Percentiles rank a stretch among this genome's conserved stretches.
Evolutionary conservation across 2,888 invertebrate genomes (phyloP).

Genomic region (Podotricha telesiphe): DNA sequence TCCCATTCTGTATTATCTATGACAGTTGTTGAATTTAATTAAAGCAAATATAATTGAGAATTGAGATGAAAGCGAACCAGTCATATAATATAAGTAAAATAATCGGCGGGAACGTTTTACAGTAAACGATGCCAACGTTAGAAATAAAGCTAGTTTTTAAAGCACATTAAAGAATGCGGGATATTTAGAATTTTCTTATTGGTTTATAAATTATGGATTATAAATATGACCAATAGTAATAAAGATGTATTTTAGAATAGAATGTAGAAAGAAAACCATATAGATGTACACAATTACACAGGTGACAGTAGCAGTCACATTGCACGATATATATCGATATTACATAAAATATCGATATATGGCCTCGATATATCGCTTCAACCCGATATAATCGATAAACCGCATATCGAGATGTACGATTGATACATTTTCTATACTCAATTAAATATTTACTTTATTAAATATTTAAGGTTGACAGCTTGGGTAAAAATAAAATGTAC

Average conservation of each 20-base stretch:
- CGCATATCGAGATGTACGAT: too few relatives aligned
- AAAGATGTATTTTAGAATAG: not conserved
- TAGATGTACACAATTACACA: not conserved
- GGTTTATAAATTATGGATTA: not conserved
- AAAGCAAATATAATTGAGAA: not conserved
- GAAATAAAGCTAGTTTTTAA: conserved; percentile 4
- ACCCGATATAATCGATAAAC: too few relatives aligned
- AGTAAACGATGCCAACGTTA: conserved; percentile 1
- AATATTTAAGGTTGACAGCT: too few relatives aligned
- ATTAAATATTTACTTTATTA: too few relatives aligned
- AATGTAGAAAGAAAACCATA: not conserved
- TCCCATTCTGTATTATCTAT: conserved; percentile 22
- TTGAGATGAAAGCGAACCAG: not conserved
- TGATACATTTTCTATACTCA: too few relatives aligned
- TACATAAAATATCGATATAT: too few relatives aligned
- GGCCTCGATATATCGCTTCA: too few relatives aligned
- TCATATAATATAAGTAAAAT: conserved; percentile 5
- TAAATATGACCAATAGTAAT: conserved; percentile 1
- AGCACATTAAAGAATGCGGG: not conserved
- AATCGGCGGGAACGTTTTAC: conserved; percentile 14
- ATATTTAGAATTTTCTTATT: conserved; percentile 5
- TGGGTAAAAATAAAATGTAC: too few relatives aligned
- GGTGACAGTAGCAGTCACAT: not conserved
- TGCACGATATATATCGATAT: too few relatives aligned
- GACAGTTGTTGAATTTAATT: not conserved